Evolutionary conservation across 2,888 invertebrate genomes (phyloP), one percentile per base, ranked within the genome.

Genomic region (Amphipyra berbera): DNA sequence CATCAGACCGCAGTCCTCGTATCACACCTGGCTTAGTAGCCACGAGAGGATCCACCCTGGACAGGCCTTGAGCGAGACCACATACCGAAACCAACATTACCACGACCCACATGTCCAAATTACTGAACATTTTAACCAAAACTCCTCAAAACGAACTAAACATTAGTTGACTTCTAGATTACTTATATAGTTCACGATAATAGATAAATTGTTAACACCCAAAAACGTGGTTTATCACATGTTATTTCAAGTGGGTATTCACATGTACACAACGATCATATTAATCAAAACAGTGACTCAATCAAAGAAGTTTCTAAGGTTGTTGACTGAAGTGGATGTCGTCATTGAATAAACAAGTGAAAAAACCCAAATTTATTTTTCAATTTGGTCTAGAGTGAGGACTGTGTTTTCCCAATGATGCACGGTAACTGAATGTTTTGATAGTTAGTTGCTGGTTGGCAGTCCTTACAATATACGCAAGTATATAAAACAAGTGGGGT

Each of bases 11-110:
- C 10, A 74, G 45, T n/a, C 79, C 79, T 7, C 65, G 67, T 7
- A 80, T 75, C 48, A 72, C 50, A 4, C 78, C 78, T 0, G 56
- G 27, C n/a, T 68, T 69, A 0, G 73, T 69, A 6, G 72, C 63
- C 13, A 77, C 76, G 6, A 73, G 21, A 7, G 77, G 77, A 27
- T 75, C 75, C 9, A 68, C 53, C 53, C 76, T 64, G n/a, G 54
- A 37, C 4, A 46, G 42, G 30, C 59, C 48, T 33, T 49, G 12
- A 3, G 41, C 9, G 3, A 46, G n/a, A 30, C 62, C 54, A 46
- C 48, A 49, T 14, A 61, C 3, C 1, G 41, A 42, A 6, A 35
- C 27, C 13, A 60, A 48, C 1, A 60, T 0, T 14, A 33, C 13
- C 46, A 60, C n/a, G 2, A n/a, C 9, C n/a, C 15, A 48, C 42